Evolutionary conservation across 2,113 vertebrate genomes (phyloP).

Genomic region (Nymphicus hollandicus): DNA sequence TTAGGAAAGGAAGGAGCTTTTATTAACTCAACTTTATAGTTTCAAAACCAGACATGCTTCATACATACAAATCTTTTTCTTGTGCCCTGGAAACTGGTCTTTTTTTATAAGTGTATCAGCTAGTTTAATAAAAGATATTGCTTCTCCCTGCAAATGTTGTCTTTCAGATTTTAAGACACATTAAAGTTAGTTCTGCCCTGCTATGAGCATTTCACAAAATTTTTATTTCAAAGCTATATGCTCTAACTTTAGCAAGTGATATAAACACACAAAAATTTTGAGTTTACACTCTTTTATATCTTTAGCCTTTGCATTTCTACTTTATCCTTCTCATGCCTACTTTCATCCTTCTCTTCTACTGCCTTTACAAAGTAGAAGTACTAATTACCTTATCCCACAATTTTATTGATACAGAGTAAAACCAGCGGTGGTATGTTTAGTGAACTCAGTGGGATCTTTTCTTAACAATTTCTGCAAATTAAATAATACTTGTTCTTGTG

Average conservation of each 20-base stretch:
- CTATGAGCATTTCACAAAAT: conserved; percentile 27
- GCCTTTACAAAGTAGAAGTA: conserved; percentile 55
- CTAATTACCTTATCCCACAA: conserved; percentile 54
- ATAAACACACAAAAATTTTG: conserved; percentile 45
- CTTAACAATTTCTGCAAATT: conserved; percentile 67
- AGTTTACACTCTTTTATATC: conserved; percentile 33
- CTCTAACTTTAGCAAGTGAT: conserved; percentile 2
- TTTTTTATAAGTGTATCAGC: conserved; percentile 56
- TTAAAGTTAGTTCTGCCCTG: conserved; percentile 54
- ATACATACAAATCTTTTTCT: conserved; percentile 44
- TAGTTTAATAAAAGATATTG: conserved; percentile 64
- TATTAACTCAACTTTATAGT: conserved; percentile 39
- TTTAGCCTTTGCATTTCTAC: neutral
- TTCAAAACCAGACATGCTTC: conserved; percentile 47
- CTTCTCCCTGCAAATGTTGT: conserved; percentile 42
- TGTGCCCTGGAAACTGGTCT: conserved; percentile 38
- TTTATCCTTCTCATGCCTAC: conserved; percentile 6
- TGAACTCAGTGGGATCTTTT: conserved; percentile 61
- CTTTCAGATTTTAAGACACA: conserved; percentile 47
- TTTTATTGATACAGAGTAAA: conserved; percentile 67
- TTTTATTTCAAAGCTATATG: conserved; percentile 51
- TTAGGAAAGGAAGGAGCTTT: conserved; percentile 28
- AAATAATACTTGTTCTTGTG: conserved; percentile 56
- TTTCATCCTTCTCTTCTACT: conserved; percentile 36
- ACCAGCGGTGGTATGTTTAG: conserved; percentile 36